A percentile compares a stretch with the other conserved stretches of the same genome.
These are phyloP conservation scores for Scolopax bukidnonensis DNA, from an alignment of 2,797 vertebrate species.

Conservation along the genomic window DNA sequence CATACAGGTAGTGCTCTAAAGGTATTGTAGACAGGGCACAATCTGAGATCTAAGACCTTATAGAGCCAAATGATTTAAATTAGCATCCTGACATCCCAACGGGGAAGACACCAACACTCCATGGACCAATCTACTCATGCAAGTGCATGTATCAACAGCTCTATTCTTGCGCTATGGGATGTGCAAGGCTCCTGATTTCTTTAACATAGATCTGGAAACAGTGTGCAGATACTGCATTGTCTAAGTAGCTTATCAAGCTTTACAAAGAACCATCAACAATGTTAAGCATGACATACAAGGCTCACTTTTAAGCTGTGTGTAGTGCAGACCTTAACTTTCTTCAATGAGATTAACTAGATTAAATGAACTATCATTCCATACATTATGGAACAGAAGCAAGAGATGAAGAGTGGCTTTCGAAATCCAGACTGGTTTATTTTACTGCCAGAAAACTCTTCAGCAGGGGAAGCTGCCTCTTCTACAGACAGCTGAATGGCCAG, in stretches of 20 bases:
- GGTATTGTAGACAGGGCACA: not conserved
- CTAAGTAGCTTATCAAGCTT: not conserved
- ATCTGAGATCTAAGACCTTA: not conserved
- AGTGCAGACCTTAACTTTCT: not conserved
- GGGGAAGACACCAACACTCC: not conserved
- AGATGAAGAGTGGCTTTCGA: not conserved
- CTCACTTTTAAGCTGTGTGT: not conserved
- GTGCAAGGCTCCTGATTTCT: not conserved
- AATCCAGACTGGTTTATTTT: not conserved
- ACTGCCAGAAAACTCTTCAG: not conserved
- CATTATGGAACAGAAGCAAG: not conserved
- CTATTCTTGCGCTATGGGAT: not conserved
- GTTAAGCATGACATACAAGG: not conserved
- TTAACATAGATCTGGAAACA: not conserved
- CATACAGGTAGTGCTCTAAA: not conserved
- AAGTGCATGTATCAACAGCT: accelerated
- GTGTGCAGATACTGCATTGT: too few species aligned
- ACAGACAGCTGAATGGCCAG: not conserved
- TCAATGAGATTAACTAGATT: not conserved
- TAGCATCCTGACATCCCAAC: not conserved
- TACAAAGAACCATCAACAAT: not conserved
- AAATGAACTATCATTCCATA: not conserved
- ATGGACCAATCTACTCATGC: not conserved
- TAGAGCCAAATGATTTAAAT: not conserved
- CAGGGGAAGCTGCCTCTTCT: not conserved